Evolutionary conservation across 2,113 vertebrate species (phyloP).

Genomic region (Podarcis raffonei): DNA sequence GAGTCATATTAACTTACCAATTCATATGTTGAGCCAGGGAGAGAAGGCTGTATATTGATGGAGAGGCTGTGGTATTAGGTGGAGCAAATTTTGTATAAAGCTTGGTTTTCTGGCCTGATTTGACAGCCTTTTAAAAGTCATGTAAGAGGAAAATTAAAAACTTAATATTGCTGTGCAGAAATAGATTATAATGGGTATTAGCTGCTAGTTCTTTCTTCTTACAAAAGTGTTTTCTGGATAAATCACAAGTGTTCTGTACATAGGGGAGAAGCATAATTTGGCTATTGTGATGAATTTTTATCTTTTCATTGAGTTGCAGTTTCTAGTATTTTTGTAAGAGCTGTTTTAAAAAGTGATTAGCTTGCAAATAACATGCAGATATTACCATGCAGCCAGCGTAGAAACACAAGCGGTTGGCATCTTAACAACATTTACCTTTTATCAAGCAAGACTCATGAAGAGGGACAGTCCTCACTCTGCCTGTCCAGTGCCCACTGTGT

Average conservation of each 20-base stretch:
- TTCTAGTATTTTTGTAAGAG: not conserved
- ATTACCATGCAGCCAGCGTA: too few relatives aligned
- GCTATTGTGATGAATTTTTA: not conserved
- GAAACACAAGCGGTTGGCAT: too few relatives aligned
- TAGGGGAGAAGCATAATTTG: not conserved
- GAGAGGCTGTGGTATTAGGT: not conserved
- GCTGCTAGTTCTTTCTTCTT: not conserved
- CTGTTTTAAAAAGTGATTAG: not conserved
- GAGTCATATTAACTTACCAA: constrained; percentile 52
- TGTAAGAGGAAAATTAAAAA: constrained; percentile 22
- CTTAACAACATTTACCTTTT: not conserved
- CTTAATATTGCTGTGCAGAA: constrained; percentile 20
- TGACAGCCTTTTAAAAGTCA: not conserved
- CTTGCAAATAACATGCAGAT: not conserved
- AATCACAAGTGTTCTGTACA: not conserved
- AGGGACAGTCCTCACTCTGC: not conserved
- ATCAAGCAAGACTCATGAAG: not conserved
- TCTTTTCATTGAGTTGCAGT: not conserved
- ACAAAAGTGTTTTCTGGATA: constrained; percentile 6
- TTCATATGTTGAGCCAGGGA: constrained; percentile 34
- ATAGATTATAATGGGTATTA: constrained; percentile 4
- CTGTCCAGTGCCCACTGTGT: not conserved
- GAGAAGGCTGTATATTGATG: constrained; percentile 39
- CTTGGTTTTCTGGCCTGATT: not conserved
- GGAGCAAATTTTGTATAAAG: not conserved